phyloP scores from a whole-genome alignment of 2,888 invertebrate species.

The Aspidiotus destructor region DNA sequence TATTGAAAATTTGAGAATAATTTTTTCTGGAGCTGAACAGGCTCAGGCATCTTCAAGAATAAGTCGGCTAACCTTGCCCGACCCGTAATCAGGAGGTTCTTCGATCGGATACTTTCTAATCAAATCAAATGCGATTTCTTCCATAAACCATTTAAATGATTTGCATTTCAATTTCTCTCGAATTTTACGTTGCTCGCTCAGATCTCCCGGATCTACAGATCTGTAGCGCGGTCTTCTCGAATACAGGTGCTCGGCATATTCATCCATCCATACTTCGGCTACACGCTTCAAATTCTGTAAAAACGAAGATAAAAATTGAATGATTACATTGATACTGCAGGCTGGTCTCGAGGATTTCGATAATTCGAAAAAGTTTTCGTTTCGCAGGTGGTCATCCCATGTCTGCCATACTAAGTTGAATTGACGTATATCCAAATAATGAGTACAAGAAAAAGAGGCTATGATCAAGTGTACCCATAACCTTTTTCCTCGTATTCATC shows the following conservation, averaged over 20 bases:
- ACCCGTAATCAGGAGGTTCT: conserved; percentile 72
- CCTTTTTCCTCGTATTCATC: too few relatives aligned
- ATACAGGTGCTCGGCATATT: conserved; percentile 81
- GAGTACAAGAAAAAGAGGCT: too few relatives aligned
- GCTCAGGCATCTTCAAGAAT: not conserved
- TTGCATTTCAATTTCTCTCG: conserved; percentile 70
- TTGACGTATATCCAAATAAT: too few relatives aligned
- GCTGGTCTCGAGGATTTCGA: too few relatives aligned
- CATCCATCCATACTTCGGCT: conserved; percentile 98
- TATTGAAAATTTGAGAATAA: not conserved
- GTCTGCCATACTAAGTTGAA: too few relatives aligned
- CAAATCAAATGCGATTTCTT: conserved; percentile 82
- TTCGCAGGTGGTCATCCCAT: too few relatives aligned
- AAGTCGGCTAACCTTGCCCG: conserved; percentile 54
- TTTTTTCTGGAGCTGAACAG: not conserved
- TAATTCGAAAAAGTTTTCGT: too few relatives aligned
- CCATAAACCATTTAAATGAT: conserved; percentile 90
- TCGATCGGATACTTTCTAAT: conserved; percentile 75
- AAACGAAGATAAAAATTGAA: conserved; percentile 1
- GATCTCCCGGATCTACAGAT: conserved; percentile 67
- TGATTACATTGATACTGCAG: too few relatives aligned
- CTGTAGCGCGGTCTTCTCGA: conserved; percentile 62
- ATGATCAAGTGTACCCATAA: too few relatives aligned
- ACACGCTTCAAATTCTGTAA: conserved; percentile 78
- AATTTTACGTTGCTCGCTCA: conserved; percentile 65